Percentiles rank a stretch among this genome's conserved stretches.
phyloP scores from a whole-genome alignment of 2,888 invertebrate genomes.

The Lagria hirta region DNA sequence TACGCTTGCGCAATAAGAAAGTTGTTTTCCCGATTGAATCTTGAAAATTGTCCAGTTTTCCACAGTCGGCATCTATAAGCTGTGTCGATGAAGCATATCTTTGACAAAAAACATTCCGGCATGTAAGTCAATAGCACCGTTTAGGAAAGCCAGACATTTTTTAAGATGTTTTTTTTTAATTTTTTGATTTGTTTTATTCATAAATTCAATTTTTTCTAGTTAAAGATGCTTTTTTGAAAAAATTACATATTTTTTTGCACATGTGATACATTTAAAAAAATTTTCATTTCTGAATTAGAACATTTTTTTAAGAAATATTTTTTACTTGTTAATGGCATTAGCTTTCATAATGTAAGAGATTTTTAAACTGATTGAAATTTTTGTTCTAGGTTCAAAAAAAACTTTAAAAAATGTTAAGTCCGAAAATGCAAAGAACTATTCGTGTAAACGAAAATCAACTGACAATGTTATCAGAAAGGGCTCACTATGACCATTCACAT shows the following conservation, averaged over 20 bases:
- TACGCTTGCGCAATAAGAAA: slow-evolving; percentile 38
- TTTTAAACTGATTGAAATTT: too few species aligned
- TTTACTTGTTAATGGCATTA: too few species aligned
- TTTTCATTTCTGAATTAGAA: too few species aligned
- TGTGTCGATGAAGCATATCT: slow-evolving; percentile 23
- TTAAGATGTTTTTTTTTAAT: too few species aligned
- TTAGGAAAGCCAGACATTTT: not conserved
- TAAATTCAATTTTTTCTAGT: too few species aligned
- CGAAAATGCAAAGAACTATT: slow-evolving; percentile 83
- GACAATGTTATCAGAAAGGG: slow-evolving; percentile 79
- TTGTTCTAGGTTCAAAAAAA: too few species aligned
- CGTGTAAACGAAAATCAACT: slow-evolving; percentile 85
- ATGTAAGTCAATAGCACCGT: slow-evolving; percentile 9
- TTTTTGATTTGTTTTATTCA: too few species aligned
- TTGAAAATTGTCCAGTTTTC: slow-evolving; percentile 37
- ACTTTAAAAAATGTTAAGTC: slow-evolving; percentile 65
- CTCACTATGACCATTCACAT: slow-evolving; percentile 81
- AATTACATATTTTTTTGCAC: too few species aligned
- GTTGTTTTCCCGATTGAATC: slow-evolving; percentile 35
- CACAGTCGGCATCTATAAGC: slow-evolving; percentile 26
- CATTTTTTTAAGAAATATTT: too few species aligned
- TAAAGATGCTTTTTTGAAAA: too few species aligned
- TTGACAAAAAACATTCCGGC: slow-evolving; percentile 16
- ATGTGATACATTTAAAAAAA: too few species aligned
- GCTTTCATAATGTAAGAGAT: too few species aligned